Evolutionary conservation across 2,113 vertebrate species (phyloP).

Genomic region (Setophaga petechia): DNA sequence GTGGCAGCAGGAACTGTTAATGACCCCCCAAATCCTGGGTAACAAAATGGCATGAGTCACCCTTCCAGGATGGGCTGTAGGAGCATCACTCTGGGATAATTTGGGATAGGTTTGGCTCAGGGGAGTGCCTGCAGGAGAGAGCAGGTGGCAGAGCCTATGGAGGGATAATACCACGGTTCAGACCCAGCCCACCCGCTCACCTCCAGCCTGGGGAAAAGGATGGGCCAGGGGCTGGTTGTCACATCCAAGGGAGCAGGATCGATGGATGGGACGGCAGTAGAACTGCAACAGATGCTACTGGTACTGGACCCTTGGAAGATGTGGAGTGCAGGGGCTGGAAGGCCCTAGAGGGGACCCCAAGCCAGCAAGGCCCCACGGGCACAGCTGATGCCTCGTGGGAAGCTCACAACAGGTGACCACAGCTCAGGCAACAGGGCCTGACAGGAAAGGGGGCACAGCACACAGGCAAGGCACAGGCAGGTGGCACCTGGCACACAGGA

Average conservation of each 20-base stretch:
- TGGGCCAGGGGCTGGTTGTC: too few relatives aligned
- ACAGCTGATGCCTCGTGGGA: rapidly evolving
- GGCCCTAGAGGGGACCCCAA: not conserved
- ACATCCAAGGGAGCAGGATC: not conserved
- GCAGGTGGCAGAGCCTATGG: not conserved
- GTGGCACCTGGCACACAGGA: not conserved
- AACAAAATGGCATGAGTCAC: too few relatives aligned
- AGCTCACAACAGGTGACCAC: rapidly evolving
- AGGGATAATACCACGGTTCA: rapidly evolving
- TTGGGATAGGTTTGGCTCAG: not conserved
- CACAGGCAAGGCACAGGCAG: rapidly evolving
- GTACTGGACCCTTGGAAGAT: not conserved
- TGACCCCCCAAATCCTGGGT: not conserved
- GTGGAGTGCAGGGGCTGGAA: too few relatives aligned
- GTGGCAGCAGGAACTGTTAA: not conserved
- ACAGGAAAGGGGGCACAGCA: rapidly evolving
- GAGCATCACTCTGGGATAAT: not conserved
- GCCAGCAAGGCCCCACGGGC: not conserved
- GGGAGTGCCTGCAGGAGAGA: not conserved
- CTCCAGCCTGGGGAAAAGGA: rapidly evolving
- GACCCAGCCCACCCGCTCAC: rapidly evolving
- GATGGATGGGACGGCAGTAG: not conserved
- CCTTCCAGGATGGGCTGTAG: rapidly evolving
- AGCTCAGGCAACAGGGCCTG: not conserved
- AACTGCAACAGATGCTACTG: not conserved